phyloP scores from a whole-genome alignment of 2,888 invertebrate genomes.

The Schizotus pectinicornis region DNA sequence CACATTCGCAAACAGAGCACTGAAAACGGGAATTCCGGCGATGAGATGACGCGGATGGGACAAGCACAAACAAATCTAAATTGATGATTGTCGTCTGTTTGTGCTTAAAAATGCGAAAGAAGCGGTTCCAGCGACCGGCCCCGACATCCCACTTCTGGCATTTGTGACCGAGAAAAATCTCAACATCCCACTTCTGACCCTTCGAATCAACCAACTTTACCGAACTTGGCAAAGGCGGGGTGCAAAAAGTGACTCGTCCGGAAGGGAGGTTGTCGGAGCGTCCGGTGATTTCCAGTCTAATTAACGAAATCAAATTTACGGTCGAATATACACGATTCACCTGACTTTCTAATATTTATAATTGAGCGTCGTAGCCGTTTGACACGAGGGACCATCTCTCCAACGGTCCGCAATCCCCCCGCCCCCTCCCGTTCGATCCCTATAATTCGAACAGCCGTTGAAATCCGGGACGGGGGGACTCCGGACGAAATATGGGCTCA shows the following conservation, averaged over 20 bases:
- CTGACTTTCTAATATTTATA: slow-evolving; percentile 33
- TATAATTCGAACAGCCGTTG: slow-evolving; percentile 10
- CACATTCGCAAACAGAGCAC: slow-evolving; percentile 7
- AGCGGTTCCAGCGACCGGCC: not conserved
- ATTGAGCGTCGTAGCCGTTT: slow-evolving; percentile 41
- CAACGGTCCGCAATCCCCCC: too few relatives aligned
- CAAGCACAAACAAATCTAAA: slow-evolving; percentile 36
- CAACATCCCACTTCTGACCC: too few relatives aligned
- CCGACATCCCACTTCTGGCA: too few relatives aligned
- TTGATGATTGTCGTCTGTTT: slow-evolving; percentile 43
- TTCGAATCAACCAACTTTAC: too few relatives aligned
- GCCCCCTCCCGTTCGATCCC: too few relatives aligned
- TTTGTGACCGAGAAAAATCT: too few relatives aligned
- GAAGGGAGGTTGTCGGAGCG: not conserved
- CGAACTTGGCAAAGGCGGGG: too few relatives aligned
- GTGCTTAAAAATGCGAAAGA: slow-evolving; percentile 26
- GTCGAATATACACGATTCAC: slow-evolving; percentile 23
- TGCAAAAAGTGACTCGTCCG: too few relatives aligned
- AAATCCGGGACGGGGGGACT: too few relatives aligned
- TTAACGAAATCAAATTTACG: slow-evolving; percentile 2
- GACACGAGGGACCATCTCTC: slow-evolving; percentile 14
- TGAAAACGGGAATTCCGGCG: not conserved
- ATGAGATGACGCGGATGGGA: not conserved
- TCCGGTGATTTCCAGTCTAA: slow-evolving; percentile 1
- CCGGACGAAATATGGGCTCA: not conserved